Base-by-base conservation (phyloP, 2,797 vertebrate species). In the Naso thynnoides region DNA sequence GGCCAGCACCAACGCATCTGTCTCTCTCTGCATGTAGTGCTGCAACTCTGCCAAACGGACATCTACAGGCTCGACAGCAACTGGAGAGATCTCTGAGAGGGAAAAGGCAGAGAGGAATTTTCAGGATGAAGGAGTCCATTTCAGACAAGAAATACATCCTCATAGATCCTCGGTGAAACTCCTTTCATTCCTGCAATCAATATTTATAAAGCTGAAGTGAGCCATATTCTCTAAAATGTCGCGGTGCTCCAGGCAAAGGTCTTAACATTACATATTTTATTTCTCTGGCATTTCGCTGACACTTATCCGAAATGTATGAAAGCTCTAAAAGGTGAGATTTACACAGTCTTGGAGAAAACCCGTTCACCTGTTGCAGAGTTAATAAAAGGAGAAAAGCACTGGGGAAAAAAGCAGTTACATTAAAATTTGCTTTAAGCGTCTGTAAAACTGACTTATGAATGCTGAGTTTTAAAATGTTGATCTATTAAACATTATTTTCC, bases 11-110 rank as follows among this genome's bases (percentile, higher is more conserved):
- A 96, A 88, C 2, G 95, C 94, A 0, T 97, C 96, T 0, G 92
- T 89, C 79, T 98, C 97, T 1, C 96, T 92, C 62, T 85, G 91
- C 39, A 96, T 82, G 62, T 94, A 95, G 58, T 95, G 95, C 75
- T 93, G 91, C 80, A 98, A 82, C 88, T 98, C 97, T 5, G 95
- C 94, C 0, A 95, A 63, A 13, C 88, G 94, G 29, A 94, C 86
- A 27, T 97, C 96, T 70, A 39, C 53, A 0, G 86, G 66, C 8
- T 82, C 79, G 70, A 87, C 70, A 4, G 81, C 24, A 1, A 57
- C 33, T 2, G 70, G 45, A 56, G 82, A 77, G 7, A 70, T 24
- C 15, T 50, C 91, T 93, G 77, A 19, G 50, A 68, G 33, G 11
- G 9, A 16, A 1, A n/a, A 21, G 63, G 41, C 14, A 4, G 31